These are phyloP conservation scores for Hassar affinis DNA, from an alignment of 2,113 vertebrate genomes.

Conservation along the genomic window DNA sequence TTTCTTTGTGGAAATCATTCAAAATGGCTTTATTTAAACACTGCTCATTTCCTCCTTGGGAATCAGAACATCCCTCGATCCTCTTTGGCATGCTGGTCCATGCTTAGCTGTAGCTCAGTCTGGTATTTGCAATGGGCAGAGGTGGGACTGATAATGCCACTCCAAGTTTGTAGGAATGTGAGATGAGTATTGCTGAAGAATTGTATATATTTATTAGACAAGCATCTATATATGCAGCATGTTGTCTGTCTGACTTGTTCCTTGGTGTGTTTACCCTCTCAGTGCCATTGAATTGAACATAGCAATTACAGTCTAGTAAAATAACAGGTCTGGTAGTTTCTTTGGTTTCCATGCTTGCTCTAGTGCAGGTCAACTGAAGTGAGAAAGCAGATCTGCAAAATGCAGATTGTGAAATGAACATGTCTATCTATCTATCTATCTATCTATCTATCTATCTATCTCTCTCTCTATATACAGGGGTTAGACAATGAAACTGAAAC, in stretches of 20 bases:
- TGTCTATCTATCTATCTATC: too few relatives aligned
- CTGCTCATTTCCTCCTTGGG: conserved; percentile 45
- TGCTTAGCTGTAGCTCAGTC: not conserved
- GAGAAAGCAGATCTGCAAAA: not conserved
- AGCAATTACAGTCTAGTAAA: too few relatives aligned
- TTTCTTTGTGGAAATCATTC: conserved; percentile 34
- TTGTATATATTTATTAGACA: not conserved
- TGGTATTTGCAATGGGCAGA: conserved; percentile 8
- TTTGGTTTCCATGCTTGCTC: not conserved
- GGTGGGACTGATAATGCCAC: conserved; percentile 14
- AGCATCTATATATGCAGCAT: not conserved
- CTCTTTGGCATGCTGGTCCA: conserved; percentile 34
- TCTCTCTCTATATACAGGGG: too few relatives aligned
- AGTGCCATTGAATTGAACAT: not conserved
- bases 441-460: too few relatives aligned
- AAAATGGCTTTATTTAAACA: conserved; percentile 49
- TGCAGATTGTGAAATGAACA: not conserved
- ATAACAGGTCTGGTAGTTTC: not conserved
- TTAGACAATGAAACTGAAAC: too few relatives aligned
- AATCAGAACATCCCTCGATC: conserved; percentile 37
- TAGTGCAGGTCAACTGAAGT: not conserved
- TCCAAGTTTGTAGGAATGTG: conserved; percentile 6
- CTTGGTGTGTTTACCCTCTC: not conserved
- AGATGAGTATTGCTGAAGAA: not conserved
- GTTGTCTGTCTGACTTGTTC: not conserved